phyloP scores from a whole-genome alignment of 92 coral and sea anemone species.

The Porites cylindrica region DNA sequence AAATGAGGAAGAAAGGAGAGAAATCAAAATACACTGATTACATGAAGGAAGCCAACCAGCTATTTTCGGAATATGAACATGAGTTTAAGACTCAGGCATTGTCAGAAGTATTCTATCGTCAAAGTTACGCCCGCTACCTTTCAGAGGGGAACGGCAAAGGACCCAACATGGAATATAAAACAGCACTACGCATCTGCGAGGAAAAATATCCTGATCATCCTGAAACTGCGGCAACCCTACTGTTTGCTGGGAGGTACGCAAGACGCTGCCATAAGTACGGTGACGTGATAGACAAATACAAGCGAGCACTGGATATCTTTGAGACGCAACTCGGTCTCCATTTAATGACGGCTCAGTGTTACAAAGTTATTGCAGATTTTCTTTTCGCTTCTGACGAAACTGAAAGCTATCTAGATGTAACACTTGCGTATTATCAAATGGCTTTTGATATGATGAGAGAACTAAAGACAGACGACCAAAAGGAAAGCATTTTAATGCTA shows the following conservation, averaged over 20 bases:
- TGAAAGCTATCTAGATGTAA: not conserved
- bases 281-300: not conserved
- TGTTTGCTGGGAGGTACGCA: not conserved
- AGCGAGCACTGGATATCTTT: slow-evolving; percentile 11
- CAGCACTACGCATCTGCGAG: not conserved
- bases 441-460: slow-evolving; percentile 5
- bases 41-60: not conserved
- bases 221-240: not conserved
- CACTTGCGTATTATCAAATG: not conserved
- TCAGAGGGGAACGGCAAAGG: not conserved
- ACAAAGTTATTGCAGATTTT: slow-evolving; percentile 42
- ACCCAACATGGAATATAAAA: not conserved
- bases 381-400: not conserved
- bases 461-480: slow-evolving; percentile 6
- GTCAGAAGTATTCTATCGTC: not conserved
- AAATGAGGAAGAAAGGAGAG: slow-evolving; percentile 17
- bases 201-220: not conserved
- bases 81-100: not conserved
- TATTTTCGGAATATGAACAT: not conserved
- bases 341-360: slow-evolving; percentile 43
- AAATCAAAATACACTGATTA: not conserved
- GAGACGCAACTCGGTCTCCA: slow-evolving; percentile 24
- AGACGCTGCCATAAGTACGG: not conserved
- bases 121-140: not conserved
- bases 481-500: slow-evolving; percentile 35